These are phyloP conservation scores for Sphaeramia orbicularis DNA, from an alignment of 2,797 vertebrate genomes.

Conservation along the genomic window DNA sequence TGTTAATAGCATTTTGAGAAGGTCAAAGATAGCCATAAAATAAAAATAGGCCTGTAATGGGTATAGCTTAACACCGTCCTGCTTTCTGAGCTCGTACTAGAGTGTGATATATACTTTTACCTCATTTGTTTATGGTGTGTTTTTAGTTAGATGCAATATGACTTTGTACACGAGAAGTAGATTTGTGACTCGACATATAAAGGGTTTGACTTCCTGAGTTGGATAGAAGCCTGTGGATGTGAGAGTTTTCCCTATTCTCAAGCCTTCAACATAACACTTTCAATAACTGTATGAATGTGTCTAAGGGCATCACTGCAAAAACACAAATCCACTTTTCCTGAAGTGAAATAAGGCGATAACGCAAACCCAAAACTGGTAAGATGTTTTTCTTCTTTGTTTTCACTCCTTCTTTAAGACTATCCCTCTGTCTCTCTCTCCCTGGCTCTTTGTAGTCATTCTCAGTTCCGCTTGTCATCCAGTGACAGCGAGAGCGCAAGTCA, in stretches of 20 bases:
- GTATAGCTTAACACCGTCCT: background rate
- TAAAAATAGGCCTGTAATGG: background rate
- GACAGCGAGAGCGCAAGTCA: slow-evolving; percentile 48
- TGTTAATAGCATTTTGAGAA: background rate
- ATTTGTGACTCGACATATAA: background rate
- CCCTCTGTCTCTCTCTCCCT: slow-evolving; percentile 1
- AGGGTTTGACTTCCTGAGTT: background rate
- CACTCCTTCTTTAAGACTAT: background rate
- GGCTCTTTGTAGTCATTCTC: slow-evolving; percentile 40
- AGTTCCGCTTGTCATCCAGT: slow-evolving; percentile 43
- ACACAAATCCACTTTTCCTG: slow-evolving; percentile 1
- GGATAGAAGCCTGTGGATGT: background rate
- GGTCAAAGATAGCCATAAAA: slow-evolving; percentile 1
- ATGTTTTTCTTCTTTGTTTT: background rate
- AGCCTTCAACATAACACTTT: background rate
- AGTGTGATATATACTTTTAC: background rate
- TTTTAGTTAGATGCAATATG: background rate
- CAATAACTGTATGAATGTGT: slow-evolving; percentile 2
- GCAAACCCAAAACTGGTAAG: background rate
- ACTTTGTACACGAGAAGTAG: background rate
- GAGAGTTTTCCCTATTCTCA: background rate
- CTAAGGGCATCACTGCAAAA: background rate
- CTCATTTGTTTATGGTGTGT: slow-evolving; percentile 1
- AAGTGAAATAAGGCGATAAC: background rate
- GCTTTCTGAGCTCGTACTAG: slow-evolving; percentile 1